Evolutionary conservation across 2,797 vertebrate genomes (phyloP).

Genomic region (Jordanella pulchra): DNA sequence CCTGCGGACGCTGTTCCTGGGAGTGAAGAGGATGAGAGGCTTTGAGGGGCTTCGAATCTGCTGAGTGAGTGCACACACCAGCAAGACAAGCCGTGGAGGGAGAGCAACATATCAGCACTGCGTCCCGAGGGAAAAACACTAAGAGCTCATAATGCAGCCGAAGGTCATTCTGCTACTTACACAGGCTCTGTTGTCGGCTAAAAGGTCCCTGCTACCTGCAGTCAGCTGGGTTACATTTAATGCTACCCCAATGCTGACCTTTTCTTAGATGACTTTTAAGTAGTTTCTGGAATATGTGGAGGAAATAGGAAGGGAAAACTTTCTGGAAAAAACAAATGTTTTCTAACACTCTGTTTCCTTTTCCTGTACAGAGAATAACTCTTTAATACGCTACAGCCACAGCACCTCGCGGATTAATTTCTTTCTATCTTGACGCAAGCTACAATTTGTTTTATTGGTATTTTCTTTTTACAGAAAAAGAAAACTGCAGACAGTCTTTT

Average conservation of each 20-base stretch:
- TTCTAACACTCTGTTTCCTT: no score
- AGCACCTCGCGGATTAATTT: no score
- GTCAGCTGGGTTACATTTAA: slow-evolving; percentile 7
- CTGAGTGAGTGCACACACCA: slow-evolving; percentile 43
- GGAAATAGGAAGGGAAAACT: not conserved
- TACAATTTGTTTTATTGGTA: not conserved
- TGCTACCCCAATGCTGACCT: no score
- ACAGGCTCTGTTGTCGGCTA: slow-evolving; percentile 12
- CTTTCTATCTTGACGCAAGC: not conserved
- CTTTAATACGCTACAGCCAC: not conserved
- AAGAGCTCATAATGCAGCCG: slow-evolving; percentile 11
- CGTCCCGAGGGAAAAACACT: slow-evolving; percentile 7
- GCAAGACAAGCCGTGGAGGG: slow-evolving; percentile 32
- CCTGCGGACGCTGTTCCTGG: slow-evolving; percentile 1
- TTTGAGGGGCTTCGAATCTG: slow-evolving; percentile 15
- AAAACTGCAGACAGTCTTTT: not conserved
- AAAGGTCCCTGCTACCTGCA: slow-evolving; percentile 28
- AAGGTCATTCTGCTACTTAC: slow-evolving; percentile 6
- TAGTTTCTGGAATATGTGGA: not conserved
- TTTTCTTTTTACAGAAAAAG: no score
- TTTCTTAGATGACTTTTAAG: not conserved
- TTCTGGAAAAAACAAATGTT: no score
- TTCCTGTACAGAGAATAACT: no score
- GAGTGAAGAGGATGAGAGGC: slow-evolving; percentile 1
- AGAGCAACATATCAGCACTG: slow-evolving; percentile 16